Conservation (phyloP, 2,797 vertebrate genomes). For the Pseudomugil tenellus region DNA sequence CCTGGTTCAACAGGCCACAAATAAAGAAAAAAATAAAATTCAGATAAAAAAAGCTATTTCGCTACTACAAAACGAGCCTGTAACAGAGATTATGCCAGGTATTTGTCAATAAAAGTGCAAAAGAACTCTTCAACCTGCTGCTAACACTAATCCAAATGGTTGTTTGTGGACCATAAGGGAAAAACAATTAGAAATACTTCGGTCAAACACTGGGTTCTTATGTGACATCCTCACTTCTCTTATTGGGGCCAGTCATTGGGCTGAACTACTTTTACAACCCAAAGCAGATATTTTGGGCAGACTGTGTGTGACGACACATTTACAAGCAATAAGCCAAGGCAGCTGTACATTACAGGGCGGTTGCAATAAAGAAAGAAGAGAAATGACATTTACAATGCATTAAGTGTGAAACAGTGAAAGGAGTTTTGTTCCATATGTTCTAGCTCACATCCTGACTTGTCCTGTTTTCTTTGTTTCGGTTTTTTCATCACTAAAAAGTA, state of each 20-base stretch:
- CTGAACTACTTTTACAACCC: constrained; percentile 64
- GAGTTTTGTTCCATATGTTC: constrained; percentile 17
- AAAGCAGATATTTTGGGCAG: constrained; percentile 53
- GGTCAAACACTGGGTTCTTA: constrained; percentile 76
- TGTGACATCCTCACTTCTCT: constrained; percentile 70
- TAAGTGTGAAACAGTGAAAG: constrained; percentile 76
- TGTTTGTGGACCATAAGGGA: constrained; percentile 8
- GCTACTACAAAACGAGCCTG: too few species aligned
- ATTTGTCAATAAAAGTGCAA: not conserved
- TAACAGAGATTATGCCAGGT: too few species aligned
- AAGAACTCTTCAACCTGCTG: too few species aligned
- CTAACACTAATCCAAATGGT: not conserved
- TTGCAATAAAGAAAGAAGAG: constrained; percentile 57
- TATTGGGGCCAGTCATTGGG: constrained; percentile 74
- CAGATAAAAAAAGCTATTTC: not conserved
- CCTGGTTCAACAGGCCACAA: not conserved
- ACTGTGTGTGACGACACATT: constrained; percentile 6
- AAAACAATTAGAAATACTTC: constrained; percentile 64
- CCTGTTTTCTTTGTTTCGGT: constrained; percentile 2
- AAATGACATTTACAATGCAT: constrained; percentile 70
- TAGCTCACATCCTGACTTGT: constrained; percentile 36
- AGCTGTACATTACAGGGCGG: constrained; percentile 66
- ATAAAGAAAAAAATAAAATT: not conserved
- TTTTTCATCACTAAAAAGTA: not conserved
- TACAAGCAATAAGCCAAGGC: constrained; percentile 25